phyloP scores from a whole-genome alignment of 2,113 vertebrate genomes.

The Sapayoa aenigma region DNA sequence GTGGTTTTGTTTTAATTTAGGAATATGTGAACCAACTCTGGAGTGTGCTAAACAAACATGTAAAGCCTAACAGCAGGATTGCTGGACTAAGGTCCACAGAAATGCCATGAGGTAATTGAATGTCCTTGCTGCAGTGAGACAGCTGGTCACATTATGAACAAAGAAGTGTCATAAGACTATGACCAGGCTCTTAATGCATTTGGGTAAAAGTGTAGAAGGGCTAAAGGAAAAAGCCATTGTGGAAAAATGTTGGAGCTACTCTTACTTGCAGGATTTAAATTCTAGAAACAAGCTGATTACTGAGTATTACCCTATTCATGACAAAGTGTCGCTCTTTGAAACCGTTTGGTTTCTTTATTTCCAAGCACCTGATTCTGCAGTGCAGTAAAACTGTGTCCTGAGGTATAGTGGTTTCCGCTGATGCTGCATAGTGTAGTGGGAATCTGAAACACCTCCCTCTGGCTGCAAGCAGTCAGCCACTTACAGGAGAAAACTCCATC shows the following conservation, averaged over 20 bases:
- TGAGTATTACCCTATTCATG: not conserved
- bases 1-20: not conserved
- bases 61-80: not conserved
- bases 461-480: not conserved
- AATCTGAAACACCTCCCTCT: not conserved
- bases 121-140: not conserved
- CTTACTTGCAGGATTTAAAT: not conserved
- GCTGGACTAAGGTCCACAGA: not conserved
- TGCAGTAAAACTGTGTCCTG: slow-evolving; percentile 52
- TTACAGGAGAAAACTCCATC: not conserved
- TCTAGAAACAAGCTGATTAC: slow-evolving; percentile 18
- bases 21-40: not conserved
- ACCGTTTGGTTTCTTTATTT: slow-evolving; percentile 32
- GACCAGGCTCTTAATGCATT: not conserved
- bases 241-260: not conserved
- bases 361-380: slow-evolving; percentile 45
- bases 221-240: not conserved
- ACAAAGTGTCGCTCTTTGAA: not conserved
- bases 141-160: not conserved
- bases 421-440: slow-evolving; percentile 15
- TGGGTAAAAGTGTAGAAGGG: not conserved
- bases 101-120: not conserved
- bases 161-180: not conserved
- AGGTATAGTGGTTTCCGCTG: slow-evolving; percentile 36
- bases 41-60: not conserved